Conservation (phyloP, 2,888 invertebrate species). For the Drosophila pseudotakahashii region DNA sequence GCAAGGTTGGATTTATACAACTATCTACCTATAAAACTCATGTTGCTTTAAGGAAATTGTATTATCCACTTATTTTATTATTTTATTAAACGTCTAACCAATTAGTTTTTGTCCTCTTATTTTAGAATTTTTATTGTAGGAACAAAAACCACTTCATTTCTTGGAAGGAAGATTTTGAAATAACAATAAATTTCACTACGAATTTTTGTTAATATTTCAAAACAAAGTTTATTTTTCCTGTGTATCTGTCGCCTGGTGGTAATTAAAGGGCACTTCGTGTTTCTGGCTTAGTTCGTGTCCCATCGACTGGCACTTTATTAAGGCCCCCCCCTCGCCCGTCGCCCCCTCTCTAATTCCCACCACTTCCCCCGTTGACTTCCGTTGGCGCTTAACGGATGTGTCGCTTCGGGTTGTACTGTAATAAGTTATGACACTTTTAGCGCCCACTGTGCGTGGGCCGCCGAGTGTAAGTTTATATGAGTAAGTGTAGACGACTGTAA, state of each 20-base stretch:
- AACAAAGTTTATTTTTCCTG: not conserved
- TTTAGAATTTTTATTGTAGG: too few species aligned
- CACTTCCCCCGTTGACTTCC: slow-evolving; percentile 19
- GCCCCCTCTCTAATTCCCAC: slow-evolving; percentile 1
- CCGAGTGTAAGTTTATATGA: not conserved
- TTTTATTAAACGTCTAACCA: too few species aligned
- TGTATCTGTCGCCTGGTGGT: slow-evolving; percentile 36
- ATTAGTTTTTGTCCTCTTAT: too few species aligned
- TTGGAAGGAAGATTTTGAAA: too few species aligned
- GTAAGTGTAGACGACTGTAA: slow-evolving; percentile 1
- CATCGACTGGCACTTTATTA: slow-evolving; percentile 59
- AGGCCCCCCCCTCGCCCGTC: not conserved
- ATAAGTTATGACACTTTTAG: slow-evolving; percentile 74
- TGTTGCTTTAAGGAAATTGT: too few species aligned
- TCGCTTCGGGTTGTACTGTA: slow-evolving; percentile 58
- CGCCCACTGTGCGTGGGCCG: slow-evolving; percentile 59
- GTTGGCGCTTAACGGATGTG: slow-evolving; percentile 55
- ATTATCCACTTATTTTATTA: too few species aligned
- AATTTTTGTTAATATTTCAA: too few species aligned
- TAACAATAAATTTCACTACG: too few species aligned
- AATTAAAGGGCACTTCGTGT: slow-evolving; percentile 73
- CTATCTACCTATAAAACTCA: too few species aligned
- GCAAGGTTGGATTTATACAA: too few species aligned
- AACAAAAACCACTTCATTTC: too few species aligned
- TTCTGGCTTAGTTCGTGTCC: slow-evolving; percentile 50